phyloP scores from a whole-genome alignment of 1,140 invertebrate genomes.

The Chironomus striatipennis region DNA sequence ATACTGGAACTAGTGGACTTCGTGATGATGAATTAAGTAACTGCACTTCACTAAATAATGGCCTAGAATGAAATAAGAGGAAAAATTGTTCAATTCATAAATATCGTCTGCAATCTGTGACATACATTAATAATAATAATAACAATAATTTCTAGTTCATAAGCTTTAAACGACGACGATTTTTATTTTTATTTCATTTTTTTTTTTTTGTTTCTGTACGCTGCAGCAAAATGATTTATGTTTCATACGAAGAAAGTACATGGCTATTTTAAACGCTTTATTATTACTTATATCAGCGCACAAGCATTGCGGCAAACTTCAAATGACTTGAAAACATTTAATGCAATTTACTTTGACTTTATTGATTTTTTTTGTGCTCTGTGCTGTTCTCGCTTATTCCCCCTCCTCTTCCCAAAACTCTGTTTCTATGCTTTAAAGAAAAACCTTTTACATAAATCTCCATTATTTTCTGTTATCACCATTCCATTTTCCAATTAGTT shows the following conservation, averaged over 20 bases:
- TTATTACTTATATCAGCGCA: not conserved
- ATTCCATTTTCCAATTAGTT: slow-evolving; percentile 14
- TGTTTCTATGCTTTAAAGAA: not conserved
- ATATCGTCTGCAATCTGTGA: not conserved
- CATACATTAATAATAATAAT: slow-evolving; percentile 9
- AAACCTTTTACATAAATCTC: not conserved
- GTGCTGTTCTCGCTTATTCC: not conserved
- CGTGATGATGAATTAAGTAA: not conserved
- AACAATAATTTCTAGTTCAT: slow-evolving; percentile 1
- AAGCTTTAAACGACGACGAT: not conserved
- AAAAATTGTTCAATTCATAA: not conserved
- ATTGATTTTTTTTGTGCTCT: not conserved
- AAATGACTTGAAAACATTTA: slow-evolving; percentile 10
- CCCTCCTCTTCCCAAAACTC: not conserved
- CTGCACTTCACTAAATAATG: slow-evolving; percentile 11
- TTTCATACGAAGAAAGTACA: slow-evolving; percentile 14
- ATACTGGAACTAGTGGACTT: not conserved
- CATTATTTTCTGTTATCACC: slow-evolving; percentile 1
- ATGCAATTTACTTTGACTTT: slow-evolving; percentile 13
- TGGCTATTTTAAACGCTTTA: slow-evolving; percentile 13
- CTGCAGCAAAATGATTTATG: not conserved
- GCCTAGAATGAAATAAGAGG: not conserved
- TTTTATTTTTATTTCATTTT: slow-evolving; percentile 9
- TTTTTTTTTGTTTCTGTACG: not conserved
- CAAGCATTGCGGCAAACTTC: slow-evolving; percentile 6